phyloP scores from a whole-genome alignment of 1,140 invertebrate species.

The Trichonephila inaurata region DNA sequence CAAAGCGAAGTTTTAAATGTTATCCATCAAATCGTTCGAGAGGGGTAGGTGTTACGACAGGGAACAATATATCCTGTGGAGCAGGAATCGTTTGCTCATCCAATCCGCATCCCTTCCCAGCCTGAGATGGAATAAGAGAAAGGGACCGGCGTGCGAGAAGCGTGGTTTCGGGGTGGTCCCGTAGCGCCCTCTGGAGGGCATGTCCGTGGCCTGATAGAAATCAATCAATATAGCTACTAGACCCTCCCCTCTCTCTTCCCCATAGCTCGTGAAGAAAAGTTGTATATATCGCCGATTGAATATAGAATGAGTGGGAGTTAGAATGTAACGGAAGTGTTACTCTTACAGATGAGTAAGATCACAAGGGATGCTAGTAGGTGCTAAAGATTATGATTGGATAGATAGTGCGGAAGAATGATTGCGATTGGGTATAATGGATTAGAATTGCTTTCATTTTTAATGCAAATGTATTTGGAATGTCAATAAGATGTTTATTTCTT shows the following conservation, averaged over 20 bases:
- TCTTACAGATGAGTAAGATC: not conserved
- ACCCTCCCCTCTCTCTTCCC: not conserved
- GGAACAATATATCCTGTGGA: slow-evolving; percentile 29
- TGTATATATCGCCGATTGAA: not conserved
- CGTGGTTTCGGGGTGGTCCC: not conserved
- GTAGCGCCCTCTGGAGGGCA: slow-evolving; percentile 59
- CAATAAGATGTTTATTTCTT: no score
- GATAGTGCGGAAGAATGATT: no score
- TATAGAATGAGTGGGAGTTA: not conserved
- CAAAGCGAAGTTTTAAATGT: not conserved
- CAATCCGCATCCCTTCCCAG: slow-evolving; percentile 20
- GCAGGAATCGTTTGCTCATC: not conserved
- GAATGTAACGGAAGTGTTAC: not conserved
- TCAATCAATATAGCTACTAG: slow-evolving; percentile 67
- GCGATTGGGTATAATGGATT: no score
- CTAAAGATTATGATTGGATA: no score
- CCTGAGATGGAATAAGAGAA: slow-evolving; percentile 21
- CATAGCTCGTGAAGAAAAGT: not conserved
- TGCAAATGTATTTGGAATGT: no score
- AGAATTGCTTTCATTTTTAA: no score
- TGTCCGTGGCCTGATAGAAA: slow-evolving; percentile 56
- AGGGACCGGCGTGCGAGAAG: not conserved
- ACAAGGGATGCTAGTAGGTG: not conserved
- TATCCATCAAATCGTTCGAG: not conserved
- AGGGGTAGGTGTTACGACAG: not conserved